Evolutionary conservation across 1,140 invertebrate genomes (phyloP), one percentile per base, ranked within the genome.

Genomic region (Eriosoma lanigerum): DNA sequence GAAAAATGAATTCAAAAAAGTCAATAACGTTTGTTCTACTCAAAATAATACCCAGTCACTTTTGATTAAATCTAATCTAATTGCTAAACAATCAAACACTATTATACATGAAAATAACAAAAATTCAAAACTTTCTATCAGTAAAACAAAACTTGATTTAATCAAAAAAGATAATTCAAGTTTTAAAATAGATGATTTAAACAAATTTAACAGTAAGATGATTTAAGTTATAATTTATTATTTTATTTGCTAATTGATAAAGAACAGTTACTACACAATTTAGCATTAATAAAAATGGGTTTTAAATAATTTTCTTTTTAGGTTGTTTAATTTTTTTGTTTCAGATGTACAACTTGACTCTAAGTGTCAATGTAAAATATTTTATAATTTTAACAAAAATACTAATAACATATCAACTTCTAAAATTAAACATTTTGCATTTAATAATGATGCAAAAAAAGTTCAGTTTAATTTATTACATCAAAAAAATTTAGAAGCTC

Each of bases 261-360:
- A 17, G 75, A 62, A 78, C 75, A 78, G 75, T 62, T 78, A 78
- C 56, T 78, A 78, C 75, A 78, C 75, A 78, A n/a, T 62, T 60
- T 60, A 29, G 9, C 48, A 46, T 60, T 48, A 17, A 3, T 73
- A 24, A 38, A 24, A 21, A 15, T 0, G 9, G 19, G 8, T 62
- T 78, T 9, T 78, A 17, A 29, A 78, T 50, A 62, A 48, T 46
- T 60, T 24, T 78, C 75, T 78, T 78, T 78, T 78, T 78, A 78
- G 75, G 29, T 78, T 78, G 56, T 78, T 78, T 24, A 60, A 60
- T 60, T 78, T 54, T 58, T 78, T 60, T 78, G 54, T 78, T 78
- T 26, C 75, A 78, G 75, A 17, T 48, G 2, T 29, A 26, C 12
- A 21, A 24, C 9, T 6, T 78, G 17, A 46, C 26, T 26, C n/a